Conservation (phyloP, 2,797 vertebrate species). For the Mormyrops boulengeri region DNA sequence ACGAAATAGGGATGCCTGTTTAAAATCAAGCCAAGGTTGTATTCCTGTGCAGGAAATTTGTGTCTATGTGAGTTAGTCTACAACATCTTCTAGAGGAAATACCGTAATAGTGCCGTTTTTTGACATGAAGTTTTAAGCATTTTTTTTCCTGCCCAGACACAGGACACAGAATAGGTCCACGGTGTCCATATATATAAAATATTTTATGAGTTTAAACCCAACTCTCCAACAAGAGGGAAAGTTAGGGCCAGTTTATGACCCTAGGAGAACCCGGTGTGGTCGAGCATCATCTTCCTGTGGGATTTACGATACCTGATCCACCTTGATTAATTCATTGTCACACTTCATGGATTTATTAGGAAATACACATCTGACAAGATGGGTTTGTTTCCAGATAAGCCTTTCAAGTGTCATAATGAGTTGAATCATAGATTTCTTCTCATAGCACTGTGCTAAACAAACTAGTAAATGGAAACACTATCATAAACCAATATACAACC, state of each 20-base stretch:
- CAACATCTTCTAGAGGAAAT: background rate
- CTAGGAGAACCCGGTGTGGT: background rate
- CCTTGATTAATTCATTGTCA: conserved; percentile 27
- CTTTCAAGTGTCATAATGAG: background rate
- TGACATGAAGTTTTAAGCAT: background rate
- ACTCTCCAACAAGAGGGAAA: background rate
- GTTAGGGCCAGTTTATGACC: background rate
- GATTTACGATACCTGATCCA: background rate
- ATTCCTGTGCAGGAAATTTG: background rate
- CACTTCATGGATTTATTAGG: background rate
- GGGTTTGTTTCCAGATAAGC: background rate
- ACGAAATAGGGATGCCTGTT: background rate
- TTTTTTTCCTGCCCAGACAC: background rate
- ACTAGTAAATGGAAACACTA: background rate
- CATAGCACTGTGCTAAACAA: background rate
- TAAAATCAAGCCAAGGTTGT: background rate
- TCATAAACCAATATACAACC: background rate
- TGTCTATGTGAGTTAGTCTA: background rate
- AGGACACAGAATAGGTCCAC: background rate
- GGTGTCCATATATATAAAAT: background rate
- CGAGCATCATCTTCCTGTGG: background rate
- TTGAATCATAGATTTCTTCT: background rate
- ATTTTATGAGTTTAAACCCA: background rate
- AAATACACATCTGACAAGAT: background rate
- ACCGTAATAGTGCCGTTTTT: background rate